Evolutionary conservation across 2,888 invertebrate species (phyloP), one percentile per base, ranked within the genome.

Genomic region (Agrochola circellaris): DNA sequence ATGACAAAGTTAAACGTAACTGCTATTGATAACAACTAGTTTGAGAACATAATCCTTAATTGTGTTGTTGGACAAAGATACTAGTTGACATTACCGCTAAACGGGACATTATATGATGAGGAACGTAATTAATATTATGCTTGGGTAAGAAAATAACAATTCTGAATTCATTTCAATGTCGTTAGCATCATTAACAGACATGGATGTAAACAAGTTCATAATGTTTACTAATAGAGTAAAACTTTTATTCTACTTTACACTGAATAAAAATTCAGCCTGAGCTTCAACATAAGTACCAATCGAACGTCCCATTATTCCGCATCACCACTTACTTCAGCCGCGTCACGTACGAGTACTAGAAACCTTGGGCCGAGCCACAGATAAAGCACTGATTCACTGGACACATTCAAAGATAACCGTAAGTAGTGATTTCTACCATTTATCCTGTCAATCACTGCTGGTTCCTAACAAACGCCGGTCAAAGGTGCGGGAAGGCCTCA

Each of bases 401-500:
- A 78, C 88, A 86, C 82, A 81, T 82, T 87, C 82, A 79, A 78
- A 86, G 81, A 82, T 84, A 84, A 88, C 84, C 81, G 77, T 87
- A 79, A 79, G 77, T 83, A 78, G 78, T 87, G 73, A 87, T 87
- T 88, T 85, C 86, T 83, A 87, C 88, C 86, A 87, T 84, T 90
- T 89, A 89, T 86, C 82, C 85, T 87, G 84, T 87, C 88, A 88
- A 86, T 85, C 85, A 89, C 83, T 75, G 78, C 78, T 83, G 68
- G 75, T 82, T 86, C 76, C 87, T 84, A 80, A 86, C 87, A 85
- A 85, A 87, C 85, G 77, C 69, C 88, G 91, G 91, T 91, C 93
- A 93, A 90, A 93, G 92, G 93, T 93, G 85, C 86, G 86, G 88
- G 89, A 90, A 90, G 88, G 88, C 86, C 83, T 83, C 86, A 90